These are phyloP conservation scores for Oligia strigilis DNA, from an alignment of 2,888 invertebrate genomes.

Conservation along the genomic window DNA sequence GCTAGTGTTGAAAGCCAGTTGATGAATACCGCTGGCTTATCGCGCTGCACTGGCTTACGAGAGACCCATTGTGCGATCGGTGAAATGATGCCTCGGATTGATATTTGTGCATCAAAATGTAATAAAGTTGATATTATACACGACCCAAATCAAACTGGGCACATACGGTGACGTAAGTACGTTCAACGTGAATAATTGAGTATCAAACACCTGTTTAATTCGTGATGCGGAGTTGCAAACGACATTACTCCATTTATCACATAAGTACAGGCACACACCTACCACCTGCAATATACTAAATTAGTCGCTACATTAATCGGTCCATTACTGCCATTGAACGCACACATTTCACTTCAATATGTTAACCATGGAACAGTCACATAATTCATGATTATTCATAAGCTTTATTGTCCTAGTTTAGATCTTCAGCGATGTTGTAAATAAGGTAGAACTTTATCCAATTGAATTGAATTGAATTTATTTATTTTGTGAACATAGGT, in stretches of 20 bases:
- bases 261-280: slow-evolving; percentile 1
- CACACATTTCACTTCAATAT: neutral
- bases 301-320: slow-evolving; percentile 28
- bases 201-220: slow-evolving; percentile 39
- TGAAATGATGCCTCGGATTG: neutral
- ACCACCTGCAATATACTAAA: slow-evolving; percentile 6
- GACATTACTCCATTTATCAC: slow-evolving; percentile 33
- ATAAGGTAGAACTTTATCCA: neutral
- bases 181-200: slow-evolving; percentile 39
- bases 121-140: neutral
- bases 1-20: slow-evolving; percentile 26
- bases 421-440: neutral
- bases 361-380: neutral
- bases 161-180: slow-evolving; percentile 5
- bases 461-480: no score
- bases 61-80: neutral
- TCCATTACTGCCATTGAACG: neutral
- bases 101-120: slow-evolving; percentile 2
- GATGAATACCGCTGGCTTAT: slow-evolving; percentile 21
- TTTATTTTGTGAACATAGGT: no score
- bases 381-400: neutral
- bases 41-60: slow-evolving; percentile 11
- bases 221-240: slow-evolving; percentile 25
- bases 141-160: slow-evolving; percentile 12
- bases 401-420: neutral